These are phyloP conservation scores for Siniperca knerii DNA, from an alignment of 2,113 vertebrate genomes.

Conservation along the genomic window DNA sequence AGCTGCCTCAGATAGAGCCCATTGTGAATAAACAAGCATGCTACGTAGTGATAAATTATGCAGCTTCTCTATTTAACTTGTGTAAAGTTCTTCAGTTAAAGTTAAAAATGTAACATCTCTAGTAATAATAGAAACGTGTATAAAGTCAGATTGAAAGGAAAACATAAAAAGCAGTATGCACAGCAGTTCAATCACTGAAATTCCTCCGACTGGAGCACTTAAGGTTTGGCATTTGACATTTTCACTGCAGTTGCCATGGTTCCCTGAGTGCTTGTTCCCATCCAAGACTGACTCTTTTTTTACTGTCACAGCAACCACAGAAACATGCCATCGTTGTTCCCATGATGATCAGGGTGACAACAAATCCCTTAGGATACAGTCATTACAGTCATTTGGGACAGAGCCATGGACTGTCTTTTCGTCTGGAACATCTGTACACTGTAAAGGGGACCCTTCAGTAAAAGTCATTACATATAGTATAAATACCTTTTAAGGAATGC, in stretches of 20 bases:
- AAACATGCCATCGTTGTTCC: constrained; percentile 71
- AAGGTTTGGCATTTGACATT: constrained; percentile 73
- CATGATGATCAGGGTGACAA: constrained; percentile 55
- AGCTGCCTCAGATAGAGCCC: constrained; percentile 35
- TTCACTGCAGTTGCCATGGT: constrained; percentile 78
- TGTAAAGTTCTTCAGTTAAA: background rate
- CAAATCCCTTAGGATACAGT: constrained; percentile 38
- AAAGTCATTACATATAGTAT: constrained; percentile 19
- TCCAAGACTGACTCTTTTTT: constrained; percentile 56
- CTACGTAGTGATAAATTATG: constrained; percentile 39
- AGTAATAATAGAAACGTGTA: background rate
- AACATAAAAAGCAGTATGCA: constrained; percentile 2
- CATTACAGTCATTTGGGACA: constrained; percentile 46
- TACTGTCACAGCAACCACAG: constrained; percentile 66
- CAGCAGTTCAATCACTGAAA: constrained; percentile 39
- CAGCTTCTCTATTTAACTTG: constrained; percentile 18
- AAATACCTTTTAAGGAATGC: constrained; percentile 18
- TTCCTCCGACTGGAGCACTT: constrained; percentile 36
- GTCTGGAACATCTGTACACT: constrained; percentile 36
- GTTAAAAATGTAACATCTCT: background rate
- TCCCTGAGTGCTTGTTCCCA: constrained; percentile 64
- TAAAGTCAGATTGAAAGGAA: constrained; percentile 3
- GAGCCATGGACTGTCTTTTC: constrained; percentile 25
- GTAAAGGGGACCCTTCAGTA: constrained; percentile 2
- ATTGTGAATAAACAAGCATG: constrained; percentile 50